Base-by-base conservation (phyloP, 2,113 vertebrate genomes). In the Rhinoderma darwinii region DNA sequence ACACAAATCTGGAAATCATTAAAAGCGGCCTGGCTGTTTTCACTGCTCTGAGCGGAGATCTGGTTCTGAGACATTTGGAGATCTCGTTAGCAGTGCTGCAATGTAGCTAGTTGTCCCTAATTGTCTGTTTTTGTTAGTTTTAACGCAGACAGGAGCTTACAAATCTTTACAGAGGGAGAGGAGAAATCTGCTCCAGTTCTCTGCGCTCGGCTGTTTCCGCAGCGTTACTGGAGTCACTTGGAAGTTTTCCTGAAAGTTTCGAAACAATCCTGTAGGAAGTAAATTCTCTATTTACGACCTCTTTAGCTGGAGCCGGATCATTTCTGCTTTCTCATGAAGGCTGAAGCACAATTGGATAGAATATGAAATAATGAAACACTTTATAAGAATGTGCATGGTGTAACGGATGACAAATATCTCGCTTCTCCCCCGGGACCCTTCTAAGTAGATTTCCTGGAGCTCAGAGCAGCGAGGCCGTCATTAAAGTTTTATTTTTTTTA, bases 1-100 rank as follows among this genome's bases (percentile, higher is more conserved):
- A 97, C 97, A 96, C 96, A 95, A 97, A 96, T 98, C 97, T 99
- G 98, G 97, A 99, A 99, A 96, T 94, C 96, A 99, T 99, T 99
- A 99, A 93, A 93, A 92, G 88, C 54, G 93, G 92, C 89, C 78
- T 73, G 93, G 93, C 93, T 91, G 91, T 89, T 90, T 92, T 37
- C 0, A 35, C 88, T 7, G 91, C 81, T 0, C 77, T 11, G 91
- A 89, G 90, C 92, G 91, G 91, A 91, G 91, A 88, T 89, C 91
- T 89, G 91, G 91, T 91, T 81, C 91, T 76, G 56, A 0, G 91
- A 92, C 92, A 90, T 93, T 93, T 93, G 94, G 93, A 93, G 92
- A 93, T 94, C 94, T 95, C 94, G 92, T 94, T 94, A 95, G 91
- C 30, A 0, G 86, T 39, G 86, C 89, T 89, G 91, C 89, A 90